Percentiles rank a stretch among this genome's conserved stretches.
phyloP scores from a whole-genome alignment of 2,888 invertebrate genomes.

The Drosophila borborema region DNA sequence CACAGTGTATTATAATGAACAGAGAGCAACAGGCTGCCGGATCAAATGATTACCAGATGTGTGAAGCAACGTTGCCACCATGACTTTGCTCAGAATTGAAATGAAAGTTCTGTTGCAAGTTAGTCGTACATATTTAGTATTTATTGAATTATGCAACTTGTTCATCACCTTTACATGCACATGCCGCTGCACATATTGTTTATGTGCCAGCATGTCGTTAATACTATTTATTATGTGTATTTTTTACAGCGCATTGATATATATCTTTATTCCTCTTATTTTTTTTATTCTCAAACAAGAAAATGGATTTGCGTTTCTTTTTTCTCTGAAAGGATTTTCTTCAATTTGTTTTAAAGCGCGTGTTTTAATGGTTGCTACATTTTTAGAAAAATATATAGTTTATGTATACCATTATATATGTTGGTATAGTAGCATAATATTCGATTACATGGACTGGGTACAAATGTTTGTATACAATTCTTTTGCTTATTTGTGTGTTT shows the following conservation, averaged over 20 bases:
- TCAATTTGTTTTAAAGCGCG: constrained; percentile 53
- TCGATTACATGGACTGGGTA: constrained; percentile 80
- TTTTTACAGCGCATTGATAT: constrained; percentile 81
- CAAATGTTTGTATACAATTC: constrained; percentile 76
- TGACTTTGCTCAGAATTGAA: not conserved
- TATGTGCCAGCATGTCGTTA: constrained; percentile 52
- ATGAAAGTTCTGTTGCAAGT: not conserved
- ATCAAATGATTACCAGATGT: not conserved
- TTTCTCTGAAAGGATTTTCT: constrained; percentile 15
- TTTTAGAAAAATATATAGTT: constrained; percentile 75
- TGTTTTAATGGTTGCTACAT: constrained; percentile 47
- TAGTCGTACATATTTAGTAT: constrained; percentile 63
- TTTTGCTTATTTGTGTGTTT: constrained; percentile 34
- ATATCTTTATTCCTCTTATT: constrained; percentile 46
- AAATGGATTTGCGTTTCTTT: constrained; percentile 39
- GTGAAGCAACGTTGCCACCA: constrained; percentile 20
- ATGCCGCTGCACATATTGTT: constrained; percentile 45
- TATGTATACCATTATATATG: constrained; percentile 61
- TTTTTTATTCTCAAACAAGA: constrained; percentile 54
- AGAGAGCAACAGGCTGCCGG: not conserved
- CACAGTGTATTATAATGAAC: not conserved
- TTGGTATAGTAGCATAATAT: constrained; percentile 68
- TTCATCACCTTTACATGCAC: constrained; percentile 68
- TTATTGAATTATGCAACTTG: constrained; percentile 73
- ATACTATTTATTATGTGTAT: constrained; percentile 72